Evolutionary conservation across 2,113 vertebrate species (phyloP).

Genomic region (Dicrurus megarhynchus): DNA sequence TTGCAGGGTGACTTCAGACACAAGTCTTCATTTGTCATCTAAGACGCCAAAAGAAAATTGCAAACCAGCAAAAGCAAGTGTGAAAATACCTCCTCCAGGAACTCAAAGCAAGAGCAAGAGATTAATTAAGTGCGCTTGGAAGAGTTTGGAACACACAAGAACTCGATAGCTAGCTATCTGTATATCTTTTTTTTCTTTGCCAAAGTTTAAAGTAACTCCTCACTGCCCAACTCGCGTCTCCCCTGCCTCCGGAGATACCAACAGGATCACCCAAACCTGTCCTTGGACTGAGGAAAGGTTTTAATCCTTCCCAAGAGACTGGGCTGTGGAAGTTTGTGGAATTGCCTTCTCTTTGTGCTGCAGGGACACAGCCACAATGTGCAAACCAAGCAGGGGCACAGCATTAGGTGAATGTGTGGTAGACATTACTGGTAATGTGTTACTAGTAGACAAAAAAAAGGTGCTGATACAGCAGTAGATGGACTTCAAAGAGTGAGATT

Average conservation of each 20-base stretch:
- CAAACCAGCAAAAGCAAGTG: slow-evolving; percentile 20
- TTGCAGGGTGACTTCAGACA: slow-evolving; percentile 95
- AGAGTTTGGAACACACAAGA: slow-evolving; percentile 51
- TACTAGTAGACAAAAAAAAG: neutral
- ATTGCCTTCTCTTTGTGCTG: slow-evolving; percentile 36
- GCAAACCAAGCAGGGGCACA: slow-evolving; percentile 5
- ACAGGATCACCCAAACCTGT: neutral
- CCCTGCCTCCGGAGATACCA: neutral
- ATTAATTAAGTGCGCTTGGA: slow-evolving; percentile 37
- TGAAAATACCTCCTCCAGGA: slow-evolving; percentile 71
- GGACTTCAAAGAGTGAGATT: neutral
- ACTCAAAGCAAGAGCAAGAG: slow-evolving; percentile 47
- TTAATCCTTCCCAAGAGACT: slow-evolving; percentile 17
- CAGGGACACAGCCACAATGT: neutral
- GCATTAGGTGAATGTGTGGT: neutral
- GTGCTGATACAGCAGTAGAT: slow-evolving; percentile 15
- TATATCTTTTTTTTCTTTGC: slow-evolving; percentile 66
- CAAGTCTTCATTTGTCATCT: slow-evolving; percentile 97
- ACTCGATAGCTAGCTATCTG: slow-evolving; percentile 57
- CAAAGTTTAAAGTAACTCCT: slow-evolving; percentile 75
- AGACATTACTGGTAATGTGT: neutral
- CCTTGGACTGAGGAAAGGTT: neutral
- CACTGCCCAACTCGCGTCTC: slow-evolving; percentile 5
- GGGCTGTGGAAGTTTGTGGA: slow-evolving; percentile 15
- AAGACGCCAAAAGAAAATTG: slow-evolving; percentile 46